Evolutionary conservation across 2,797 vertebrate species (phyloP).

Genomic region (Rhabdophis nuchalis): DNA sequence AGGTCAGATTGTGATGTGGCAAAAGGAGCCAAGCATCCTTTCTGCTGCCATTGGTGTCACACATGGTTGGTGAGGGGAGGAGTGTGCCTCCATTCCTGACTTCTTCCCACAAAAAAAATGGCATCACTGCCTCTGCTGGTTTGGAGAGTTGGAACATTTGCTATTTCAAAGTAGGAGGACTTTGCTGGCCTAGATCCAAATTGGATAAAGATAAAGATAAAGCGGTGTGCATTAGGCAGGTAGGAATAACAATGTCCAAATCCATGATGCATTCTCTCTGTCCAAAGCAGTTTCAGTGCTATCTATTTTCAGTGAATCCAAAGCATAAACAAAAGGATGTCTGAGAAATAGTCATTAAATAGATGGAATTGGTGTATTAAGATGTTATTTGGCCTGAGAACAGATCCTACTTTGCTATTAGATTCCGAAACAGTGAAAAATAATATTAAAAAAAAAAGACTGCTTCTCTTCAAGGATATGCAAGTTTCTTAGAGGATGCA

Average conservation of each 20-base stretch:
- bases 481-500: not conserved
- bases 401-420: not conserved
- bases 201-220: not conserved
- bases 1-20: not conserved
- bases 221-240: slow-evolving; percentile 33
- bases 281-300: slow-evolving; percentile 29
- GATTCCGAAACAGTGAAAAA: too few relatives aligned
- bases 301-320: slow-evolving; percentile 12
- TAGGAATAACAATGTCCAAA: slow-evolving; percentile 19
- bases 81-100: not conserved
- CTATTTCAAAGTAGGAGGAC: not conserved
- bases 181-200: not conserved
- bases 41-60: not conserved
- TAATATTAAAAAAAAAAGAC: not conserved
- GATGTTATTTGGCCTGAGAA: not conserved
- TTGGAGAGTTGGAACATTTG: not conserved
- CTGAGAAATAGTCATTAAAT: not conserved
- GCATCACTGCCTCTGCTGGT: not conserved
- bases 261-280: slow-evolving; percentile 9
- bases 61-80: not conserved
- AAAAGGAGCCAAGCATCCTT: not conserved
- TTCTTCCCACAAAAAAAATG: not conserved
- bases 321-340: not conserved
- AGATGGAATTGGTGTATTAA: not conserved
- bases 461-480: not conserved